Evolutionary conservation across 2,113 vertebrate species (phyloP).

Genomic region (Ptilonorhynchus violaceus): DNA sequence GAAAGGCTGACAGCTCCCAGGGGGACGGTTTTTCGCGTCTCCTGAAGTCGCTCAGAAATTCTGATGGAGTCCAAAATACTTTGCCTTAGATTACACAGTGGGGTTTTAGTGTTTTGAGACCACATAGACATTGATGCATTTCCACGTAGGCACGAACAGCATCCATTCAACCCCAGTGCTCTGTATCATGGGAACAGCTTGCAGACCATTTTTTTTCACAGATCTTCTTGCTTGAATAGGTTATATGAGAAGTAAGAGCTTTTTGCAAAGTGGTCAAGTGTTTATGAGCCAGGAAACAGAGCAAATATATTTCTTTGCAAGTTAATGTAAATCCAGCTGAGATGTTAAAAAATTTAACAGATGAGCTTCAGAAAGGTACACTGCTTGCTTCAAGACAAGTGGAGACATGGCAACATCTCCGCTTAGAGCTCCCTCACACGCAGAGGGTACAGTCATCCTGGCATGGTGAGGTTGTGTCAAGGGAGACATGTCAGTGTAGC

Average conservation of each 20-base stretch:
- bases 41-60: not conserved
- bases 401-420: not conserved
- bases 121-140: not conserved
- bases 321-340: conserved; percentile 8
- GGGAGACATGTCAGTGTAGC: not conserved
- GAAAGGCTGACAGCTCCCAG: not conserved
- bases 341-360: conserved; percentile 30
- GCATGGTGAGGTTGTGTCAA: not conserved
- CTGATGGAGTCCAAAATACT: not conserved
- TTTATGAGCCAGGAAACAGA: conserved; percentile 32
- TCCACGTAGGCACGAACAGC: not conserved
- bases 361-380: not conserved
- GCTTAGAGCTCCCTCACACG: not conserved
- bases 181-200: not conserved
- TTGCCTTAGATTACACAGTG: not conserved
- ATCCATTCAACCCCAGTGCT: not conserved
- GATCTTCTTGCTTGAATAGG: conserved; percentile 47
- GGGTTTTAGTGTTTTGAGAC: not conserved
- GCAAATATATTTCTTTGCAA: conserved; percentile 28
- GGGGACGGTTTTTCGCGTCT: not conserved
- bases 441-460: not conserved
- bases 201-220: not conserved
- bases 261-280: not conserved
- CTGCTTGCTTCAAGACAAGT: not conserved
- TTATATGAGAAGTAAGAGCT: conserved; percentile 41